Conservation (phyloP, 2,113 vertebrate species). For the Sisor rabdophorus region DNA sequence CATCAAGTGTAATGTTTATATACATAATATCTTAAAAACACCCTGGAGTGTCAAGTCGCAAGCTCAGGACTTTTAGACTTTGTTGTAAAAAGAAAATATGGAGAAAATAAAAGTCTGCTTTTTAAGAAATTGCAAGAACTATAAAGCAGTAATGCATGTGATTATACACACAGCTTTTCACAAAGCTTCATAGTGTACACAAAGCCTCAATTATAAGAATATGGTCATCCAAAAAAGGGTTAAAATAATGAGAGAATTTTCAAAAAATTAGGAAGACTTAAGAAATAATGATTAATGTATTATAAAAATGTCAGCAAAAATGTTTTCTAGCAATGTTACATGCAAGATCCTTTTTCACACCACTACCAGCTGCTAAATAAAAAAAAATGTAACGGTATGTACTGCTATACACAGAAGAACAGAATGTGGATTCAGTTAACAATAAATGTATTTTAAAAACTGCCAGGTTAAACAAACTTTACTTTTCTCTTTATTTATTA, state of each 20-base stretch:
- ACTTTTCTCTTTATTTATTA: too few species aligned
- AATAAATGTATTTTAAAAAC: neutral
- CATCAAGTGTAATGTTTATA: neutral
- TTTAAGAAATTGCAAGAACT: neutral
- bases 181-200: neutral
- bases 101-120: neutral
- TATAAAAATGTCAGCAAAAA: neutral
- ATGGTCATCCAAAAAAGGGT: neutral
- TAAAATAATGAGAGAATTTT: neutral
- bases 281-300: neutral
- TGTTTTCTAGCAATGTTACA: neutral
- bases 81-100: neutral
- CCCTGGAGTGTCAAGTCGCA: constrained; percentile 7
- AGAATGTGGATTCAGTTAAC: neutral
- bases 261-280: neutral
- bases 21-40: neutral
- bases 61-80: neutral
- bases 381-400: neutral
- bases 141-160: neutral
- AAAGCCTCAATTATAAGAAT: neutral
- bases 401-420: neutral
- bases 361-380: neutral
- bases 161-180: neutral
- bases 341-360: neutral
- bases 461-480: too few species aligned